Evolutionary conservation across 1,140 invertebrate genomes (phyloP), one percentile per base, ranked within the genome.

Genomic region (Saccostrea echinata): DNA sequence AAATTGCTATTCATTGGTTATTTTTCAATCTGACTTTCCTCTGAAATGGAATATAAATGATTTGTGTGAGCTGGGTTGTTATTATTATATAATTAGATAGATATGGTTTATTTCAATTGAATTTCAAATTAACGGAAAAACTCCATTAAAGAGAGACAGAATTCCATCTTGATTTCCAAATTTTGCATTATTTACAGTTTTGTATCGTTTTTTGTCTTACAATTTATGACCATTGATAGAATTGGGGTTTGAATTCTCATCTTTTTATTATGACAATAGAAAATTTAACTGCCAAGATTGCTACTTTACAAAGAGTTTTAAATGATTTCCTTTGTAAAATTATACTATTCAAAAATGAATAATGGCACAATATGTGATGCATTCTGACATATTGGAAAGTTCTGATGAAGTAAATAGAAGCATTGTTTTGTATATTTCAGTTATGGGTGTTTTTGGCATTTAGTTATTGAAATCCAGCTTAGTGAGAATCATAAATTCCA

Each of bases 81-180:
- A 71, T 71, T 71, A 76, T 76, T 27, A 76, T 30, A 76, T 76
- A 76, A 76, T 76, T 76, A 76, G 68, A 76, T 76, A 76, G 68
- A 76, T 76, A 76, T 76, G 68, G 24, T 76, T 76, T 76, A 76
- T 76, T 76, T 76, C 68, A 76, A 76, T 76, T 76, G 68, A 76
- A 76, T 76, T 76, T 76, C 68, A 76, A 76, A 76, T 30, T 76
- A 76, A 76, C 68, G 68, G 68, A 13, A 76, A 33, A 76, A 76
- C 27, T 76, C 68, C 68, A 76, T 76, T 76, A 76, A 76, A 33
- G 30, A 27, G 68, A 33, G 30, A 27, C 68, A 24, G 13, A 30
- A 27, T 76, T 76, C 68, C 27, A 30, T 76, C 68, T 76, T 76
- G 68, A 76, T 76, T 76, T 76, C 68, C 24, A 76, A 76, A 76